A percentile compares a stretch with the other conserved stretches of the same genome.
Conservation (phyloP, 1,140 invertebrate genomes). For the Drosophila nebulosa region DNA sequence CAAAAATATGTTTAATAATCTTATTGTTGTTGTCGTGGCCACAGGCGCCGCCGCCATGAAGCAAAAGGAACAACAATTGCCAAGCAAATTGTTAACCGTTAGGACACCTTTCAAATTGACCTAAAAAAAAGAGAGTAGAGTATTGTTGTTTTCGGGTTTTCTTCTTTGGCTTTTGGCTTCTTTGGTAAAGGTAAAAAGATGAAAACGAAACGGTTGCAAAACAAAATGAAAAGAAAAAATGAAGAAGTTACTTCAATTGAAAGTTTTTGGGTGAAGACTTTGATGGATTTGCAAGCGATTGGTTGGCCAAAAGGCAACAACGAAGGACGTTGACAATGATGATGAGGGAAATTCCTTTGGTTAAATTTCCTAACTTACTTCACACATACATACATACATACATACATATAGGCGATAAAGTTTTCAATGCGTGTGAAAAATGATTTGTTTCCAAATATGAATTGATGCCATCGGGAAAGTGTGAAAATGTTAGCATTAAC, state of each 20-base stretch:
- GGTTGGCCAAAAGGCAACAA: neutral
- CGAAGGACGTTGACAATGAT: neutral
- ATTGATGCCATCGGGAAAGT: neutral
- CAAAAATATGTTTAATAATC: conserved; percentile 17
- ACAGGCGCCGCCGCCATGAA: conserved; percentile 25
- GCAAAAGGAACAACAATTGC: conserved; percentile 8
- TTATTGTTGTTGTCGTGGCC: conserved; percentile 11
- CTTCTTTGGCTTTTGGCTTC: conserved; percentile 10
- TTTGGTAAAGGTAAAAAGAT: conserved; percentile 9
- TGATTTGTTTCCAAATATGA: neutral
- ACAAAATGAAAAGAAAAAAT: neutral
- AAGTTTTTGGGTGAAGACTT: conserved; percentile 10
- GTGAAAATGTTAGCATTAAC: too few relatives aligned
- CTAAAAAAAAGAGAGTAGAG: conserved; percentile 15
- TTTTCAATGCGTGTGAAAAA: neutral
- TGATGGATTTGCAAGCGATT: neutral
- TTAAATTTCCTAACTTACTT: neutral
- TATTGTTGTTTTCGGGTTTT: conserved; percentile 20
- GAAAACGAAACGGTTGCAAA: conserved; percentile 33
- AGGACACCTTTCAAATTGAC: conserved; percentile 51
- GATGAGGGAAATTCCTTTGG: neutral
- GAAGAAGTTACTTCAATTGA: conserved; percentile 9
- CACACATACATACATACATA: too few relatives aligned
- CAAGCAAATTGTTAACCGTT: conserved; percentile 24
- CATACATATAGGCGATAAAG: neutral